Evolutionary conservation across 2,113 vertebrate species (phyloP).

Genomic region (Barbus barbus): DNA sequence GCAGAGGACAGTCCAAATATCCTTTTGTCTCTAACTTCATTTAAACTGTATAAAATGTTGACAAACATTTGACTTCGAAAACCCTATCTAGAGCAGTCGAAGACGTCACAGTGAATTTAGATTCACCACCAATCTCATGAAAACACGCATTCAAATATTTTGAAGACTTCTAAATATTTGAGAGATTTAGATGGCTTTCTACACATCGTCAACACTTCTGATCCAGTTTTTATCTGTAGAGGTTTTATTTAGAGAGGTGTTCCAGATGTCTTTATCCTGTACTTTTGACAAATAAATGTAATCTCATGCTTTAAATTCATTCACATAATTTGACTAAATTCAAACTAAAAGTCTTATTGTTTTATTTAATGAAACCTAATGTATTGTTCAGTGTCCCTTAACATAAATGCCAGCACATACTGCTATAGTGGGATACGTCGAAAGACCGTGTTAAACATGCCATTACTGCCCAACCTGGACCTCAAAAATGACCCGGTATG

Average conservation of each 20-base stretch:
- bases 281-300: not conserved
- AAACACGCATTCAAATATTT: not conserved
- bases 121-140: not conserved
- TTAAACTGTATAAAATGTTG: not conserved
- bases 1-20: slow-evolving; percentile 98
- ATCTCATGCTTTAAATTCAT: not conserved
- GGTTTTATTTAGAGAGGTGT: too few species aligned
- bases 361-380: not conserved
- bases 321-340: not conserved
- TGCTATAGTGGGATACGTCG: slow-evolving; percentile 94
- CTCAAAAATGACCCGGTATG: slow-evolving; percentile 90
- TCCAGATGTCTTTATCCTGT: not conserved
- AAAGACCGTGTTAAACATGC: slow-evolving; percentile 92
- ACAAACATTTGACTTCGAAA: not conserved
- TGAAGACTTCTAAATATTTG: not conserved
- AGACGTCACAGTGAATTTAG: not conserved
- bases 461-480: slow-evolving; percentile 88
- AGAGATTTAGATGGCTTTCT: not conserved
- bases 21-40: slow-evolving; percentile 70
- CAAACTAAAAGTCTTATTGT: not conserved
- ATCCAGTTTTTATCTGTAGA: too few species aligned
- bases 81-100: not conserved
- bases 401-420: slow-evolving; percentile 76
- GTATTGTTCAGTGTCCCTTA: slow-evolving; percentile 66
- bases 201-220: too few species aligned